Evolutionary conservation across 2,797 vertebrate genomes (phyloP).

Genomic region (Antennarius maculatus): DNA sequence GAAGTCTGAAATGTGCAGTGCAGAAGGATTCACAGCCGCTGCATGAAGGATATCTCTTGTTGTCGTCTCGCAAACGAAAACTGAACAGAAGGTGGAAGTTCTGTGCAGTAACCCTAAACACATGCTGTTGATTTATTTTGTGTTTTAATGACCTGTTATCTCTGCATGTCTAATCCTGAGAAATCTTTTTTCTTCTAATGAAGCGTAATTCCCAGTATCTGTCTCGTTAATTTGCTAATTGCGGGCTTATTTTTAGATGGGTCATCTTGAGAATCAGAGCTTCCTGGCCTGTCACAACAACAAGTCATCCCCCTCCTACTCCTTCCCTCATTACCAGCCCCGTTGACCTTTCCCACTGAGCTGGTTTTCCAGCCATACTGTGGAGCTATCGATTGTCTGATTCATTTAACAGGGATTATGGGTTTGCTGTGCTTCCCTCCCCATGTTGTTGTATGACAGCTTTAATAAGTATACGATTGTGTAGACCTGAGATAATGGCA

Average conservation of each 20-base stretch:
- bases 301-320: slow-evolving; percentile 54
- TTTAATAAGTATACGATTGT: slow-evolving; percentile 25
- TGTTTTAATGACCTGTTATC: not conserved
- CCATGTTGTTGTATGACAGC: slow-evolving; percentile 27
- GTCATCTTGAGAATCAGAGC: slow-evolving; percentile 51
- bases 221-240: slow-evolving; percentile 53
- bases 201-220: slow-evolving; percentile 17
- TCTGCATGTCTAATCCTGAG: slow-evolving; percentile 9
- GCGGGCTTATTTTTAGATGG: slow-evolving; percentile 55
- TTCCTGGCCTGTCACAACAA: slow-evolving; percentile 57
- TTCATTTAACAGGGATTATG: slow-evolving; percentile 70
- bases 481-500: slow-evolving; percentile 20
- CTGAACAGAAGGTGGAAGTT: not conserved
- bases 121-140: slow-evolving; percentile 8
- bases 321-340: slow-evolving; percentile 65
- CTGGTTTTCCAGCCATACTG: slow-evolving; percentile 64
- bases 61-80: slow-evolving; percentile 7
- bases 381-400: slow-evolving; percentile 67
- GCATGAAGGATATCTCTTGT: not conserved
- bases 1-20: slow-evolving; percentile 3
- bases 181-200: not conserved
- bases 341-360: slow-evolving; percentile 70
- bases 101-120: not conserved
- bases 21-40: not conserved
- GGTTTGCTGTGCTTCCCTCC: slow-evolving; percentile 38